Evolutionary conservation across 2,113 vertebrate genomes (phyloP).

Genomic region (Perca schrenkii): DNA sequence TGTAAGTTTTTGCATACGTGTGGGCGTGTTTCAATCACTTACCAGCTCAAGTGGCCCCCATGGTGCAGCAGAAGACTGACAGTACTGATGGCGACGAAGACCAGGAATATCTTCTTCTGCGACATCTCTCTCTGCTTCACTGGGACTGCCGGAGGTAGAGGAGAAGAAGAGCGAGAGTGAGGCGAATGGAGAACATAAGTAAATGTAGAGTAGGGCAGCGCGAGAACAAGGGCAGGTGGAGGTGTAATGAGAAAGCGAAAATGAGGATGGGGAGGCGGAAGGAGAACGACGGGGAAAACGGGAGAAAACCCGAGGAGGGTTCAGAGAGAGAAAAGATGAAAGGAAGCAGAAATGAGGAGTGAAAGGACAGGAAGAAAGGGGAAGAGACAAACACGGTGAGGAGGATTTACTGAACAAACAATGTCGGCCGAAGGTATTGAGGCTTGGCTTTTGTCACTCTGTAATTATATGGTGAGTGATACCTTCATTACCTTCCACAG

Average conservation of each 20-base stretch:
- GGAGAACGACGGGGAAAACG: background rate
- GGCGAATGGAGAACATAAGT: background rate
- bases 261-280: slow-evolving; percentile 11
- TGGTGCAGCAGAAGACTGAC: slow-evolving; percentile 88
- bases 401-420: slow-evolving; percentile 47
- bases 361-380: slow-evolving; percentile 7
- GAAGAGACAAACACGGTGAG: slow-evolving; percentile 2
- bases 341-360: background rate
- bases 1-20: slow-evolving; percentile 5
- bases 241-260: slow-evolving; percentile 25
- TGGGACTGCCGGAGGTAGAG: slow-evolving; percentile 50
- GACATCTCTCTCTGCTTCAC: slow-evolving; percentile 76
- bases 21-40: slow-evolving; percentile 63
- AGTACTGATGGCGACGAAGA: slow-evolving; percentile 84
- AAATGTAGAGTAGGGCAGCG: background rate
- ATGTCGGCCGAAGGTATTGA: slow-evolving; percentile 15
- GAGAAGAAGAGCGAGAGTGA: background rate
- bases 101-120: slow-evolving; percentile 87
- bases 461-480: slow-evolving; percentile 39
- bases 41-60: slow-evolving; percentile 87
- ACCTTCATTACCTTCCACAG: slow-evolving; percentile 49
- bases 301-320: background rate
- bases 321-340: slow-evolving; percentile 10
- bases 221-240: slow-evolving; percentile 4
- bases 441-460: slow-evolving; percentile 43